A percentile compares a stretch with the other conserved stretches of the same genome.
These are phyloP conservation scores for Choloepus didactylus DNA, from an alignment of 2,797 vertebrate species.

Conservation along the genomic window DNA sequence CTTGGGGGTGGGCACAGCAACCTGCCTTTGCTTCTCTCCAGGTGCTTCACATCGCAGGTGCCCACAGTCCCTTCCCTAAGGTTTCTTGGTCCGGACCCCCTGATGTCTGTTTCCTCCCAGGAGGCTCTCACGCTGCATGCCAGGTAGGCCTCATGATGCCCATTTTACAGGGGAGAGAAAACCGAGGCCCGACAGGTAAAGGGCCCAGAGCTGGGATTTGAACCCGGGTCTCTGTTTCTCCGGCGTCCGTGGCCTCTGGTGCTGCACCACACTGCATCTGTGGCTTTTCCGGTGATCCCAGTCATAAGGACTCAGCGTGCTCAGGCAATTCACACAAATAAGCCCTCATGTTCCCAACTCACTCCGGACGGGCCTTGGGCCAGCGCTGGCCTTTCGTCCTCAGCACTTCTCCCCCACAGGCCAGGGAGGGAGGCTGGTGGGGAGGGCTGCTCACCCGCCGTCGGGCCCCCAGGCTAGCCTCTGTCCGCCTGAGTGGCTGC, in stretches of 20 bases:
- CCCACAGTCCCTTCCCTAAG: too few species aligned
- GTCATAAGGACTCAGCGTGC: background rate
- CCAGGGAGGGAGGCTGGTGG: background rate
- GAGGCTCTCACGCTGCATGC: rapidly evolving
- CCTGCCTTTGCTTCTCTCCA: background rate
- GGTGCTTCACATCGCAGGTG: background rate
- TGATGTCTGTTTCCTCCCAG: background rate
- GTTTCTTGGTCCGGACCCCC: background rate
- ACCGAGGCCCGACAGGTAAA: background rate
- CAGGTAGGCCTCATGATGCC: background rate
- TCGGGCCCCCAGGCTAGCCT: background rate
- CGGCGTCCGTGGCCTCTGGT: background rate
- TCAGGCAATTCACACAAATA: background rate
- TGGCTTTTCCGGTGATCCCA: background rate
- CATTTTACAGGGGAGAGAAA: background rate
- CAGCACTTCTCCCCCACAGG: background rate
- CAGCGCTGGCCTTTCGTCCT: background rate
- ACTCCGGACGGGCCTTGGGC: background rate
- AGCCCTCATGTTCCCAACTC: background rate
- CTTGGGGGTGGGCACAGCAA: background rate
- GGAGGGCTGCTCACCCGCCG: too few species aligned
- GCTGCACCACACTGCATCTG: background rate
- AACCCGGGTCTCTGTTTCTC: background rate
- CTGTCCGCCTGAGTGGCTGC: background rate
- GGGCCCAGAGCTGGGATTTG: background rate